These are phyloP conservation scores for Hypena proboscidalis DNA, from an alignment of 2,888 invertebrate species.

Conservation along the genomic window DNA sequence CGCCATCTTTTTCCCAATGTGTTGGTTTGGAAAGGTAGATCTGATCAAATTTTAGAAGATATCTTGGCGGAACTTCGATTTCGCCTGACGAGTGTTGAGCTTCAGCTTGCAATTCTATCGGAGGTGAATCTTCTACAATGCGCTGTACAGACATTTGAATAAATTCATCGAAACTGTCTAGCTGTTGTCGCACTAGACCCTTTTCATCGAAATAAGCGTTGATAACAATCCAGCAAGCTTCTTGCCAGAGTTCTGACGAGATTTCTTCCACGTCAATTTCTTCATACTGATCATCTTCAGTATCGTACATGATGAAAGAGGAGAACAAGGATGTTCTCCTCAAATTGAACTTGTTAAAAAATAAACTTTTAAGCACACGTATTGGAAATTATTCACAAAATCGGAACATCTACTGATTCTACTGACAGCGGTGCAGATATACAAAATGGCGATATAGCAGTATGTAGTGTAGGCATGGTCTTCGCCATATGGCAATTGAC, in stretches of 20 bases:
- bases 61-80: constrained; percentile 96
- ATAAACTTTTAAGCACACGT: background rate
- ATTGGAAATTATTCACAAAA: too few species aligned
- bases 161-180: constrained; percentile 99
- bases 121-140: constrained; percentile 99
- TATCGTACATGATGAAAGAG: constrained; percentile 71
- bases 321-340: constrained; percentile 34
- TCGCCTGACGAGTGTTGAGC: constrained; percentile 98
- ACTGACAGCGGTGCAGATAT: background rate
- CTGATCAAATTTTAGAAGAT: constrained; percentile 98
- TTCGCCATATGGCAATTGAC: too few species aligned
- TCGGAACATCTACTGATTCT: background rate
- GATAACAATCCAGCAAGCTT: constrained; percentile 99
- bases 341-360: background rate
- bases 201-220: constrained; percentile 99
- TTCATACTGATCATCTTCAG: constrained; percentile 87
- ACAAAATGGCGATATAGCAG: constrained; percentile 3
- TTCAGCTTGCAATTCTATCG: constrained; percentile 98
- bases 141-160: constrained; percentile 99
- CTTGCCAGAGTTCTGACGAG: constrained; percentile 99
- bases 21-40: constrained; percentile 99
- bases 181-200: constrained; percentile 98
- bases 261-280: constrained; percentile 98
- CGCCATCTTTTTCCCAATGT: constrained; percentile 99
- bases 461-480: too few species aligned